A percentile compares a stretch with the other conserved stretches of the same genome.
Evolutionary conservation across 64 coral and sea anemone genomes (phyloP).

Genomic region (Dendronephthya gigantea): DNA sequence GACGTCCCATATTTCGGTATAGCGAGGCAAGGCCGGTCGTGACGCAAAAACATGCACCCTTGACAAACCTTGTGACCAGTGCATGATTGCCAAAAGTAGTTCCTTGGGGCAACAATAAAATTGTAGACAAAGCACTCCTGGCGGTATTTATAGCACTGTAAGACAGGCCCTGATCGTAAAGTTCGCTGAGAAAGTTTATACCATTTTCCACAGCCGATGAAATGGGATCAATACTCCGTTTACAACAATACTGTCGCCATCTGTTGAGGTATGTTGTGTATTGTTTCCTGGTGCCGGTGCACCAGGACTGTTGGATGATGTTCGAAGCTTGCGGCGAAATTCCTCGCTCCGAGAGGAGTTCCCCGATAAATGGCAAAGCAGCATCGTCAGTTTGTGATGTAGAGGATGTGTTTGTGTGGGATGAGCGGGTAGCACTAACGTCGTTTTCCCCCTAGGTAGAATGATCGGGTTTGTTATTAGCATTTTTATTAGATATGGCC

Average conservation of each 20-base stretch:
- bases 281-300: not conserved
- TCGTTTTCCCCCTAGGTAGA: not conserved
- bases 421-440: not conserved
- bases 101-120: conserved; percentile 22
- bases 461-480: not conserved
- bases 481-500: not conserved
- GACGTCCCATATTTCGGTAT: conserved; percentile 45
- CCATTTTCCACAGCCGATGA: conserved; percentile 15
- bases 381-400: not conserved
- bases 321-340: not conserved
- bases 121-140: conserved; percentile 19
- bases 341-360: conserved; percentile 1
- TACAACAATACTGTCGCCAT: not conserved
- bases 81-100: conserved; percentile 26
- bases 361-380: conserved; percentile 12
- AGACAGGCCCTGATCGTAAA: not conserved
- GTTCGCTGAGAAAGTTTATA: not conserved
- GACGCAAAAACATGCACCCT: conserved; percentile 28
- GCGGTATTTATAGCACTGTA: conserved; percentile 30
- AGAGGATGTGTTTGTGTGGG: not conserved
- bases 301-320: conserved; percentile 10
- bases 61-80: conserved; percentile 41
- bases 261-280: not conserved
- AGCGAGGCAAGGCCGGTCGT: conserved; percentile 22
- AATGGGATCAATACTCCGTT: conserved; percentile 2